Conservation (phyloP, 2,113 vertebrate genomes). For the Meleagris gallopavo region DNA sequence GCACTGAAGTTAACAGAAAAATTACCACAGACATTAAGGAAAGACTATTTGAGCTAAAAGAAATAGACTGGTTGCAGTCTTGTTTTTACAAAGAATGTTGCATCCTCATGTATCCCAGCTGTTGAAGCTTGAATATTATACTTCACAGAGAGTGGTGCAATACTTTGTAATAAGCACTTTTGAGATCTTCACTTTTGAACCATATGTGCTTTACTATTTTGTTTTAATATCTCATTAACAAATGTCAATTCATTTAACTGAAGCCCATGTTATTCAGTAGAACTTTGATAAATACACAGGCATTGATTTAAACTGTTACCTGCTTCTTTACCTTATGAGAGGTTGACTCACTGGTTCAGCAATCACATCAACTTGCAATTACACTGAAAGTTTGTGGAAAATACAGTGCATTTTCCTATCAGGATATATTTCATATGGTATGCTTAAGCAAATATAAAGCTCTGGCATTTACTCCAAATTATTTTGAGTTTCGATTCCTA, state of each 20-base stretch:
- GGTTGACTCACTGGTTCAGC: neutral
- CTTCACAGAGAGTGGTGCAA: neutral
- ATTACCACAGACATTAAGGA: neutral
- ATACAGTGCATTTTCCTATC: neutral
- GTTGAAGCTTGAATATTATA: neutral
- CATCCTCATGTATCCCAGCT: neutral
- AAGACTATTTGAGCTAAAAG: neutral
- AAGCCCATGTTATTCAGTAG: rapidly evolving
- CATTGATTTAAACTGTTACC: neutral
- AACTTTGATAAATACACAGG: neutral
- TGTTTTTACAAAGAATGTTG: neutral
- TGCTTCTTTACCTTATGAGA: neutral
- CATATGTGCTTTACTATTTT: neutral
- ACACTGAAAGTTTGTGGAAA: neutral
- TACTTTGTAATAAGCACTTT: neutral
- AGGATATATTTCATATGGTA: neutral
- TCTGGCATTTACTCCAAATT: neutral
- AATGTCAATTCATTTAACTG: neutral
- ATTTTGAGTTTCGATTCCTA: neutral
- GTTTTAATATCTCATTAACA: neutral
- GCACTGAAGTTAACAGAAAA: neutral
- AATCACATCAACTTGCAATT: neutral
- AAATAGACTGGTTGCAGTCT: neutral
- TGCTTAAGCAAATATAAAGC: neutral
- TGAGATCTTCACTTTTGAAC: neutral